Evolutionary conservation across 2,888 invertebrate genomes (phyloP).

Genomic region (Tenthredo notha): DNA sequence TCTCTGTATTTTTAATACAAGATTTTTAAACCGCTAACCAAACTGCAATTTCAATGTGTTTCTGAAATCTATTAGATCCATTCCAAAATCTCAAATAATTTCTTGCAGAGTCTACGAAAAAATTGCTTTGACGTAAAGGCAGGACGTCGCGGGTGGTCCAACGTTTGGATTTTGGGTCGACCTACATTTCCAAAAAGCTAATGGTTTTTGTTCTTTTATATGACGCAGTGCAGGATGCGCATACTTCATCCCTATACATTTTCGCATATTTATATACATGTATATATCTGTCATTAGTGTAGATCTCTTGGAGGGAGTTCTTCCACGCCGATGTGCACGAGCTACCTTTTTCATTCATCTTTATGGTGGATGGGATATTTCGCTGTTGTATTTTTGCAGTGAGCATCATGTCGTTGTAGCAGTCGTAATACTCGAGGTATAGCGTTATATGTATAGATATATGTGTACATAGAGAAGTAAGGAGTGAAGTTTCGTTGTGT

Average conservation of each 20-base stretch:
- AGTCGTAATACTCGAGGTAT: background rate
- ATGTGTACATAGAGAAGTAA: background rate
- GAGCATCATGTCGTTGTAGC: background rate
- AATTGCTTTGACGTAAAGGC: background rate
- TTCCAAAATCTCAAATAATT: background rate
- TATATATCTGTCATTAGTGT: background rate
- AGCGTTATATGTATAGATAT: background rate
- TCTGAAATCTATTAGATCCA: background rate
- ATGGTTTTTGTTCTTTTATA: background rate
- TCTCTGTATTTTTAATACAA: background rate
- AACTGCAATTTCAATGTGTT: background rate
- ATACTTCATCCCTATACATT: background rate
- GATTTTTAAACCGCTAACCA: no score
- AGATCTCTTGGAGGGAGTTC: background rate
- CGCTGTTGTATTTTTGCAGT: background rate
- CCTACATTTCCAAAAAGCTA: background rate
- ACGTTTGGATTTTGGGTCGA: background rate
- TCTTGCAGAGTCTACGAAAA: background rate
- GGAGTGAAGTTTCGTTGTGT: conserved; percentile 22
- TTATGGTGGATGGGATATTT: background rate
- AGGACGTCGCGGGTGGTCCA: background rate
- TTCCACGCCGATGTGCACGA: background rate
- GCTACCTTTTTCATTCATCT: conserved; percentile 25
- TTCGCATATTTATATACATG: background rate
- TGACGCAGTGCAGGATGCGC: background rate